Base-by-base conservation (phyloP, 2,888 invertebrate genomes). In the Apotomis turbidana region DNA sequence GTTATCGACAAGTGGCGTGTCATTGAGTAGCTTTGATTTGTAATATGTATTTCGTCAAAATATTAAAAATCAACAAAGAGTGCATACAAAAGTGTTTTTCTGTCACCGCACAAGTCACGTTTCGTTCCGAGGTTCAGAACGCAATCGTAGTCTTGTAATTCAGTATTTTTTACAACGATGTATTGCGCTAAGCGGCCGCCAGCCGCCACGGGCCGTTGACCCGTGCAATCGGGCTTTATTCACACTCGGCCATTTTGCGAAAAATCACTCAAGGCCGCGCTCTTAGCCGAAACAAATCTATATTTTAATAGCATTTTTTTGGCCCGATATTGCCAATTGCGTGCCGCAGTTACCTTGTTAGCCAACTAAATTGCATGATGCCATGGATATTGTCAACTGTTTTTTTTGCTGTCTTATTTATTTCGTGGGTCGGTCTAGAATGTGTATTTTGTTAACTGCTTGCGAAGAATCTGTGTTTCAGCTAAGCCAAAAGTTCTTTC, bases 241-340 rank as follows among this genome's bases (percentile, higher is more conserved):
- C 75, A 76, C 77, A 80, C 75, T 77, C 76, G 76, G 76, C 73
- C 74, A 78, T 78, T 89, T 89, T 86, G 88, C 89, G 89, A 90
- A 90, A 90, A 86, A 84, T 79, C 74, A 78, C 75, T 79, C 90
- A 91, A 91, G 92, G 92, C 85, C 87, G 77, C 80, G 83, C 79
- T 83, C 84, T 87, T 85, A 85, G 84, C 85, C 89, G 91, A 87
- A 85, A 89, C 92, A 87, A 92, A 92, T 92, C 87, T 87, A 86
- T 85, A 85, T 84, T 84, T 89, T 87, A 86, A 86, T 85, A 86
- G 83, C 80, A 78, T 85, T 85, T 83, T 81, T 81, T 81, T 79
- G 78, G 75, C 58, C 60, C 61, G 73, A 74, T 82, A 80, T 86
- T 83, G 87, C 87, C 84, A 83, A 73, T 89, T 89, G 89, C 90